These are phyloP conservation scores for Hydrotaea diabolus DNA, from an alignment of 2,888 invertebrate genomes.

Conservation along the genomic window DNA sequence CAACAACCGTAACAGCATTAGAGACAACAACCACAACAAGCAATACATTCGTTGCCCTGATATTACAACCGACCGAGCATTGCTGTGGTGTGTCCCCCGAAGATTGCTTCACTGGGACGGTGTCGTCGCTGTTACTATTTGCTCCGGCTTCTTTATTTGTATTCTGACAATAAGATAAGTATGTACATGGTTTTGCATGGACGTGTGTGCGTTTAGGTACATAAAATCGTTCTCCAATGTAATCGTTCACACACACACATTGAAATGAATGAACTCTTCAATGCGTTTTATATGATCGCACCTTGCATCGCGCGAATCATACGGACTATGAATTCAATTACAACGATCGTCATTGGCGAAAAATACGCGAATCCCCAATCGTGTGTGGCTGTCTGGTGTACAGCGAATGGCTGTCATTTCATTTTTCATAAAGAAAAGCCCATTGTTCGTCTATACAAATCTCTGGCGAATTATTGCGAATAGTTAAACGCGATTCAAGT, in stretches of 20 bases:
- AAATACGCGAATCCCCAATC: too few species aligned
- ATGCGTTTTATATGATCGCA: too few species aligned
- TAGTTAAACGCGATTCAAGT: too few species aligned
- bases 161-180: conserved; percentile 53
- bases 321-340: too few species aligned
- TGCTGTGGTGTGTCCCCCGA: conserved; percentile 44
- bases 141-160: conserved; percentile 51
- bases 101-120: conserved; percentile 15
- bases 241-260: not conserved
- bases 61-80: conserved; percentile 49
- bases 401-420: too few species aligned
- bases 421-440: too few species aligned
- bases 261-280: conserved; percentile 11
- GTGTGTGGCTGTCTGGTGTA: too few species aligned
- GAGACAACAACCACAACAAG: conserved; percentile 15
- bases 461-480: too few species aligned
- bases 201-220: conserved; percentile 47
- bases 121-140: conserved; percentile 9
- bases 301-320: too few species aligned
- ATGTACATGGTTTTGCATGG: not conserved
- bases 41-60: conserved; percentile 44
- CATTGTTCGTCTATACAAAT: too few species aligned
- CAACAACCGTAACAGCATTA: conserved; percentile 25
- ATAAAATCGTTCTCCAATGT: conserved; percentile 35
- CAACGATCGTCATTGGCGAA: too few species aligned